Base-by-base conservation (phyloP, 2,797 vertebrate genomes). In the Crocodylus rhombifer region DNA sequence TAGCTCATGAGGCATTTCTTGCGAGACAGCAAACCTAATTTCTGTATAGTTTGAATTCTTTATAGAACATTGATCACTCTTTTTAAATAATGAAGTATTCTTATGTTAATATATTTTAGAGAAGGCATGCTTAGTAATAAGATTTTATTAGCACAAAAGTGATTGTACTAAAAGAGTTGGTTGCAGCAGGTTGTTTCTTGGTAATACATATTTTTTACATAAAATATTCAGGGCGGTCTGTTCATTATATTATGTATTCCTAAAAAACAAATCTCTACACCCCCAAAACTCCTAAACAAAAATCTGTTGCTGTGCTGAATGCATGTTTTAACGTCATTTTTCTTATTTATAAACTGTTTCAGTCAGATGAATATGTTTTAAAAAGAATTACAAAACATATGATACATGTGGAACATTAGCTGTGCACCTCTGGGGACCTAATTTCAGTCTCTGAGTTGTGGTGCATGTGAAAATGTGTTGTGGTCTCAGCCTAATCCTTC, bases 1-100 rank as follows among this genome's bases (percentile, higher is more conserved):
- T 1, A 13, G 12, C 16, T 1, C 2, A 1, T 0, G 0, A n/a
- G 0, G 0, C 12, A 42, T 73, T 88, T 90, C 60, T 51, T 51
- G 42, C 3, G 1, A 60, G 80, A 14, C 3, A 0, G 6, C n/a
- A 84, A 61, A 7, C 4, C 67, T 74, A 69, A 63, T 10, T 55
- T 84, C 30, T n/a, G 4, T 36, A 9, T 30, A 57, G 30, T 51
- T 0, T 65, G 28, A 0, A 1, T 58, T 85, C 56, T 80, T 92
- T 64, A 87, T 84, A 88, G 82, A 62, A 2, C 9, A 56, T 20
- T 63, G 3, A 3, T 76, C 61, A 3, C 2, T 14, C 62, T 62
- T 55, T 26, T 14, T 4, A 23, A 80, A 42, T 2, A 67, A 23
- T 21, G 6, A 5, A 4, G 1, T 78, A 2, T 11, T 77, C 28